A percentile compares a stretch with the other conserved stretches of the same genome.
phyloP scores from a whole-genome alignment of 2,113 vertebrate genomes.

The Microtus ochrogaster region DNA sequence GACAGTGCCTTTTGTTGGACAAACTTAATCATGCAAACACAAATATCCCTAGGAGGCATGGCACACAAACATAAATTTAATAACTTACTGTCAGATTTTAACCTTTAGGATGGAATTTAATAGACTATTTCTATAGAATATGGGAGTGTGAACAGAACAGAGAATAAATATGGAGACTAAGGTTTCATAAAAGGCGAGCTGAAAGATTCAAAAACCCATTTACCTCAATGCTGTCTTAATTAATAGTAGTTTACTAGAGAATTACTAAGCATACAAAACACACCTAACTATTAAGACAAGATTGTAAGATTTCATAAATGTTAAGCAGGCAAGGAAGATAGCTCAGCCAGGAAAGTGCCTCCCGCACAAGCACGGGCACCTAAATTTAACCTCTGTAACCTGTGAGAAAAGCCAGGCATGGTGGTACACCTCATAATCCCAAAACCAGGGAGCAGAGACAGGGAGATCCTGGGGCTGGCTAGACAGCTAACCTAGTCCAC shows the following conservation, averaged over 20 bases:
- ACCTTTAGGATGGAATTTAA: not conserved
- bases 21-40: not conserved
- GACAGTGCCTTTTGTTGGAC: not conserved
- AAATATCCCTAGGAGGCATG: not conserved
- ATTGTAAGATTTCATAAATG: not conserved
- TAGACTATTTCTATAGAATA: not conserved
- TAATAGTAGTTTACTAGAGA: not conserved
- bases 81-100: not conserved
- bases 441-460: not conserved
- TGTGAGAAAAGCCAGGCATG: not conserved
- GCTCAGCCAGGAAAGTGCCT: not conserved
- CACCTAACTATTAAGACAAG: not conserved
- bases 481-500: not conserved
- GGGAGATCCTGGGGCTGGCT: not conserved
- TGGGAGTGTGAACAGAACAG: rapidly evolving
- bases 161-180: not conserved
- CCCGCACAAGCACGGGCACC: not conserved
- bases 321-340: not conserved
- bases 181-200: not conserved
- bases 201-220: not conserved
- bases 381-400: not conserved
- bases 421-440: not conserved
- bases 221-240: not conserved
- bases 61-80: not conserved
- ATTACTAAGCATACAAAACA: not conserved